Percentiles rank a stretch among this genome's conserved stretches.
These are phyloP conservation scores for Daboia siamensis DNA, from an alignment of 2,113 vertebrate species.

Conservation along the genomic window DNA sequence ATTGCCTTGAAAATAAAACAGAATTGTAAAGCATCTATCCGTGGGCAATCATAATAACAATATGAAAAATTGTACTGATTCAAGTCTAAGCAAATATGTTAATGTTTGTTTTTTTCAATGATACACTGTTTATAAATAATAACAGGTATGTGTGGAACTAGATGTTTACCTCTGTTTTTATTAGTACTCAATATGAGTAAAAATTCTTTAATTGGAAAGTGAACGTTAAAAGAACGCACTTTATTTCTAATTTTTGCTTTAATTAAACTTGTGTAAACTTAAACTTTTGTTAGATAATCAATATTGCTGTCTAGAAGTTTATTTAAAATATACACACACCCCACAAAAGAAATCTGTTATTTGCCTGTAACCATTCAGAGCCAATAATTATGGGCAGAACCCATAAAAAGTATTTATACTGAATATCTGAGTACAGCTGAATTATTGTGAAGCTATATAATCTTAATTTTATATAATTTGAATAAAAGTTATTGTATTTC, in stretches of 20 bases:
- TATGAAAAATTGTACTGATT: constrained; percentile 37
- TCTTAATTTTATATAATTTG: not conserved
- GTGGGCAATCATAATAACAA: constrained; percentile 16
- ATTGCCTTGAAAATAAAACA: constrained; percentile 19
- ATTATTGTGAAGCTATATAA: not conserved
- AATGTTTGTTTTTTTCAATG: constrained; percentile 39
- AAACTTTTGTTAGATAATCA: not conserved
- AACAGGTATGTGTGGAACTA: not conserved
- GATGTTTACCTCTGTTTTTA: constrained; percentile 13
- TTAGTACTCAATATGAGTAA: constrained; percentile 17
- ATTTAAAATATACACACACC: not conserved
- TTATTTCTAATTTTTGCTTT: not conserved
- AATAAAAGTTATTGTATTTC: not conserved
- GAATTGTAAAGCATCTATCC: constrained; percentile 14
- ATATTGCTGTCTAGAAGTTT: not conserved
- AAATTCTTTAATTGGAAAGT: not conserved
- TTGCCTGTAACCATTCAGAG: not conserved
- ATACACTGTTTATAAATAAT: constrained; percentile 42
- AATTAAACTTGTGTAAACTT: not conserved
- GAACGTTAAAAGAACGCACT: not conserved
- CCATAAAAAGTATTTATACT: not conserved
- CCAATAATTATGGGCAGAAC: not conserved
- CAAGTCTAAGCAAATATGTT: constrained; percentile 25
- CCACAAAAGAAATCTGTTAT: not conserved
- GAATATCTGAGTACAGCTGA: not conserved